Conservation (phyloP, 92 coral and sea anemone genomes). For the Meandrina meandrites region DNA sequence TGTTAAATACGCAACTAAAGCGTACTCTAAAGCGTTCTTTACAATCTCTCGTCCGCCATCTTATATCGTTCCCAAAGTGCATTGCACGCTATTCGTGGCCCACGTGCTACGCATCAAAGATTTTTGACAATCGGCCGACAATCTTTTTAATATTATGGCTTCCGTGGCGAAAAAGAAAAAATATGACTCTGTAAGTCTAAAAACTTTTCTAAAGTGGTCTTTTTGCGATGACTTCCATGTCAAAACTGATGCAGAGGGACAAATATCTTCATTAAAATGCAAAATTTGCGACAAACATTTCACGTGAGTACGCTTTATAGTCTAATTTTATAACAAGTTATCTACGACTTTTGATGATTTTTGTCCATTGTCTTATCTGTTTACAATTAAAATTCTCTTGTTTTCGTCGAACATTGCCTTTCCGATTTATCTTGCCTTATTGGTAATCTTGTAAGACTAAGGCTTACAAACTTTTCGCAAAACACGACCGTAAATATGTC, state of each 20-base stretch:
- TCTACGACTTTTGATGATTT: constrained; percentile 24
- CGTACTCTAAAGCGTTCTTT: not conserved
- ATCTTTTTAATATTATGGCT: constrained; percentile 33
- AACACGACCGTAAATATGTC: too few species aligned
- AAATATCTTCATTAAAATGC: constrained; percentile 32
- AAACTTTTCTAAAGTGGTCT: constrained; percentile 34
- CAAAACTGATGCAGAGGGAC: constrained; percentile 28
- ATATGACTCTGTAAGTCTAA: constrained; percentile 21
- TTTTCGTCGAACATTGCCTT: constrained; percentile 7
- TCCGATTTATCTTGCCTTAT: constrained; percentile 20
- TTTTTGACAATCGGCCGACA: too few species aligned
- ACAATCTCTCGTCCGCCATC: constrained; percentile 24
- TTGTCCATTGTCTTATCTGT: constrained; percentile 36
- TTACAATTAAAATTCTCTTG: constrained; percentile 28
- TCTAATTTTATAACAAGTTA: constrained; percentile 18
- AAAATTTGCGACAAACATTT: constrained; percentile 28
- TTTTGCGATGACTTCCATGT: constrained; percentile 45
- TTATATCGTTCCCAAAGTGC: constrained; percentile 14
- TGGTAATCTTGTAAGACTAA: not conserved
- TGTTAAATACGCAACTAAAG: not conserved
- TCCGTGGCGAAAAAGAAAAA: constrained; percentile 40
- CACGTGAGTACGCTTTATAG: constrained; percentile 17
- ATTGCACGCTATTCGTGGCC: constrained; percentile 18
- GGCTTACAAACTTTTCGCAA: too few species aligned
- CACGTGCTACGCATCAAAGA: constrained; percentile 4